phyloP scores from a whole-genome alignment of 2,888 invertebrate species.

The Rhingia rostrata region DNA sequence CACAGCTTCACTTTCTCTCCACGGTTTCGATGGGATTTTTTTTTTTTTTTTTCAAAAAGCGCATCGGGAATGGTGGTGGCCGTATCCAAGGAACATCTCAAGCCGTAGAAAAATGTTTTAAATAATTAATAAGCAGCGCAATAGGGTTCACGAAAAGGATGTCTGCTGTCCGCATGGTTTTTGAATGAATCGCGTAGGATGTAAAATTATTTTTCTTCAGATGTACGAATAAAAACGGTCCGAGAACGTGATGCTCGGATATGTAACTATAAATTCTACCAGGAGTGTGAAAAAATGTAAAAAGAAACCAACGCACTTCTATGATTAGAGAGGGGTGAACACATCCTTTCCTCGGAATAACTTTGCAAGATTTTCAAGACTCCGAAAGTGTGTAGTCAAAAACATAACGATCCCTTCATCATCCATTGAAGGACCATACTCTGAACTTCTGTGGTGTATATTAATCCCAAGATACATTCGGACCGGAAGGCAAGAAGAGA shows the following conservation, averaged over 20 bases:
- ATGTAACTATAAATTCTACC: slow-evolving; percentile 67
- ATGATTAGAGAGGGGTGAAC: slow-evolving; percentile 47
- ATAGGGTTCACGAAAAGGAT: slow-evolving; percentile 56
- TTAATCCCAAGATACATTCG: slow-evolving; percentile 29
- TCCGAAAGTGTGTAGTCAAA: slow-evolving; percentile 44
- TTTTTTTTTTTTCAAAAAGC: slow-evolving; percentile 59
- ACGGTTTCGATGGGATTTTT: slow-evolving; percentile 58
- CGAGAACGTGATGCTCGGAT: slow-evolving; percentile 68
- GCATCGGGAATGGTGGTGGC: slow-evolving; percentile 62
- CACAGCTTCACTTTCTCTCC: slow-evolving; percentile 9
- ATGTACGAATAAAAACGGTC: slow-evolving; percentile 70
- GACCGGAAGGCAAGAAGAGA: slow-evolving; percentile 27
- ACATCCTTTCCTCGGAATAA: slow-evolving; percentile 11
- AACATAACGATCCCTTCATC: slow-evolving; percentile 54
- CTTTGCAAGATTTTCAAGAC: slow-evolving; percentile 33
- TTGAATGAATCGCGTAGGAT: slow-evolving; percentile 66
- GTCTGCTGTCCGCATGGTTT: slow-evolving; percentile 48
- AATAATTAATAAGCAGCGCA: slow-evolving; percentile 74
- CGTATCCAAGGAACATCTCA: slow-evolving; percentile 28
- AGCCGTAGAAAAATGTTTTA: slow-evolving; percentile 49
- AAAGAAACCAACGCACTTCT: slow-evolving; percentile 61
- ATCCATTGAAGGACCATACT: slow-evolving; percentile 16
- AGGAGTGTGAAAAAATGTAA: slow-evolving; percentile 6
- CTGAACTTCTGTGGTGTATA: neutral
- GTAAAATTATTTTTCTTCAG: slow-evolving; percentile 33